Conservation (phyloP, 2,888 invertebrate species). For the Patella caerulea region DNA sequence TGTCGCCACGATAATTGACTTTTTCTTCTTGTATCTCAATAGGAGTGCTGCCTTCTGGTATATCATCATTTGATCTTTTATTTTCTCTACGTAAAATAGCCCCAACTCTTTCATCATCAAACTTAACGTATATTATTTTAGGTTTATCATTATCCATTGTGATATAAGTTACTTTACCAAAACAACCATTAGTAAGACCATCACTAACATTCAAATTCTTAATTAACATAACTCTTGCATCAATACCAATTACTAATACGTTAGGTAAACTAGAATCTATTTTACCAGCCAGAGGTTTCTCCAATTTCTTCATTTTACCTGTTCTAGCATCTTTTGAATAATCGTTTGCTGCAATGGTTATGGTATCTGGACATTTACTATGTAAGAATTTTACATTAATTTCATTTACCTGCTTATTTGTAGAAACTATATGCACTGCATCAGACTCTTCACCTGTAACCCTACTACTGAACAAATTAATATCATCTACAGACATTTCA, state of each 20-base stretch:
- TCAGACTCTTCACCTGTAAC: conserved; percentile 22
- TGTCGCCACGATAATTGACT: not conserved
- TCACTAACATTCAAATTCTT: too few species aligned
- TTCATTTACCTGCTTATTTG: conserved; percentile 29
- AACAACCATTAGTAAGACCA: conserved; percentile 18
- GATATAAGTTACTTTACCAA: conserved; percentile 23
- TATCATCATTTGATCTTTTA: not conserved
- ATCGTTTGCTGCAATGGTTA: conserved; percentile 26
- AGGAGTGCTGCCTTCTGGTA: not conserved
- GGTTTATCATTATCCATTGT: not conserved
- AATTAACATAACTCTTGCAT: conserved; percentile 19
- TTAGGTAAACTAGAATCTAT: conserved; percentile 11
- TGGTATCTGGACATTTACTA: conserved; percentile 10
- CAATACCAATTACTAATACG: conserved; percentile 9
- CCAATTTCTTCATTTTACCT: conserved; percentile 21
- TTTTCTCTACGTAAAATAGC: not conserved
- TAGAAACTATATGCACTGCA: conserved; percentile 30
- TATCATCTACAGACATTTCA: not conserved
- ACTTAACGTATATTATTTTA: not conserved
- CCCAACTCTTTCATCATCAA: conserved; percentile 20
- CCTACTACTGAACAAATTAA: conserved; percentile 16
- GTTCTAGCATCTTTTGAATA: conserved; percentile 23
- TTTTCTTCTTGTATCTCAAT: conserved; percentile 16
- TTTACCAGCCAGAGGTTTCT: not conserved
- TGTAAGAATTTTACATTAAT: conserved; percentile 22